Evolutionary conservation across 2,113 vertebrate species (phyloP).

Genomic region (Protomyctophum bolini): DNA sequence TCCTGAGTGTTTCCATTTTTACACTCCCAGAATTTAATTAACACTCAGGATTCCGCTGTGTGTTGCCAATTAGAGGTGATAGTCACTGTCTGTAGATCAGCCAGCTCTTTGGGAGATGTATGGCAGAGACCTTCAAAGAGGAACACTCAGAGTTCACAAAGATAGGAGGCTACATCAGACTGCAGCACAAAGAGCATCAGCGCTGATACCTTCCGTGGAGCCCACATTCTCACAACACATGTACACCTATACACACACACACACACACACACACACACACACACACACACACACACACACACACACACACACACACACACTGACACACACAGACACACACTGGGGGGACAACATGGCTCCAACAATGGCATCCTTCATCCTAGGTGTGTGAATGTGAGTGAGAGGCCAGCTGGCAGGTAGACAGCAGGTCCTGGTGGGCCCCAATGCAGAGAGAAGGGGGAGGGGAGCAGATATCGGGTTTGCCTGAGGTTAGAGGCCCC

Average conservation of each 20-base stretch:
- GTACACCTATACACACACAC: no score
- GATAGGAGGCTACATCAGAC: conserved; percentile 56
- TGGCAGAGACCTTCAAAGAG: conserved; percentile 66
- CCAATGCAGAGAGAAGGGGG: conserved; percentile 31
- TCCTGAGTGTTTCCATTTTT: no score
- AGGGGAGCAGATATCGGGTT: conserved; percentile 67
- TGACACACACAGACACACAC: conserved; percentile 24
- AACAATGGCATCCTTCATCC: conserved; percentile 66
- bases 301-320: conserved; percentile 34
- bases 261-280: conserved; percentile 27
- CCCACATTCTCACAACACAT: conserved; percentile 33
- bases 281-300: conserved; percentile 18
- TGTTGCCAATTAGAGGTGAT: conserved; percentile 15
- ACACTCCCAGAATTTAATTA: no score
- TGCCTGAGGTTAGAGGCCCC: conserved; percentile 66
- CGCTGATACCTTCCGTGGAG: conserved; percentile 9
- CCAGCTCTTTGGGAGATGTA: conserved; percentile 51
- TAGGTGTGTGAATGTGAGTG: conserved; percentile 34
- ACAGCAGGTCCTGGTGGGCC: conserved; percentile 48
- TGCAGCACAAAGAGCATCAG: conserved; percentile 26
- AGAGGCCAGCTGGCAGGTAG: conserved; percentile 58
- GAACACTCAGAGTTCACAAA: conserved; percentile 63
- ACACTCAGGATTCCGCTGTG: no score
- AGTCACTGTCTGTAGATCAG: conserved; percentile 57
- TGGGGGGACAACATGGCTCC: conserved; percentile 24